phyloP scores from a whole-genome alignment of 2,797 vertebrate species.

The Tiaroga cobitis region DNA sequence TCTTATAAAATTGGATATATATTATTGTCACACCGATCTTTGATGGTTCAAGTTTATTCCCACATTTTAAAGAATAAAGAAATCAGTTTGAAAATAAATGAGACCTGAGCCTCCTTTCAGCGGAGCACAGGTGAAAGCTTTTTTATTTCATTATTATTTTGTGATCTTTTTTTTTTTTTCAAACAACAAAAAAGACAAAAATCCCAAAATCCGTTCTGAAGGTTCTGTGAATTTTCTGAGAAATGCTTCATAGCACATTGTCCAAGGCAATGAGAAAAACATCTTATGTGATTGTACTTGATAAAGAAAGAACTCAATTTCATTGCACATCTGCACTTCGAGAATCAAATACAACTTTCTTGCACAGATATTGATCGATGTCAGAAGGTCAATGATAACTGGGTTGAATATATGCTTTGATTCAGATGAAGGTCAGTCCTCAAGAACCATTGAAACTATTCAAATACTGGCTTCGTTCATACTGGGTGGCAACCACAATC shows the following conservation, averaged over 20 bases:
- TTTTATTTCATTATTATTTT: background rate
- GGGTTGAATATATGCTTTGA: slow-evolving; percentile 19
- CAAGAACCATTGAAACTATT: slow-evolving; percentile 13
- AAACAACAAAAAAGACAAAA: slow-evolving; percentile 4
- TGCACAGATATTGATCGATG: slow-evolving; percentile 10
- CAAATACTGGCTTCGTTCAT: background rate
- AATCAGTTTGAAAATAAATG: background rate
- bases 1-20: background rate
- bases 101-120: background rate
- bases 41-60: background rate
- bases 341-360: slow-evolving; percentile 30
- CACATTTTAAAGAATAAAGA: background rate
- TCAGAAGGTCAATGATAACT: slow-evolving; percentile 36
- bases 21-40: slow-evolving; percentile 2
- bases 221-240: background rate
- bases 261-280: background rate
- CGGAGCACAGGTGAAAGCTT: background rate
- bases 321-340: slow-evolving; percentile 28
- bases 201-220: background rate
- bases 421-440: slow-evolving; percentile 28
- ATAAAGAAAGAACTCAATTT: slow-evolving; percentile 35
- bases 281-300: slow-evolving; percentile 27
- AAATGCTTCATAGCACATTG: slow-evolving; percentile 5
- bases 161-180: background rate
- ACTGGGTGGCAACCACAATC: background rate